A percentile compares a stretch with the other conserved stretches of the same genome.
Conservation (phyloP, 1,140 invertebrate species). For the Tetragonula clypearis region DNA sequence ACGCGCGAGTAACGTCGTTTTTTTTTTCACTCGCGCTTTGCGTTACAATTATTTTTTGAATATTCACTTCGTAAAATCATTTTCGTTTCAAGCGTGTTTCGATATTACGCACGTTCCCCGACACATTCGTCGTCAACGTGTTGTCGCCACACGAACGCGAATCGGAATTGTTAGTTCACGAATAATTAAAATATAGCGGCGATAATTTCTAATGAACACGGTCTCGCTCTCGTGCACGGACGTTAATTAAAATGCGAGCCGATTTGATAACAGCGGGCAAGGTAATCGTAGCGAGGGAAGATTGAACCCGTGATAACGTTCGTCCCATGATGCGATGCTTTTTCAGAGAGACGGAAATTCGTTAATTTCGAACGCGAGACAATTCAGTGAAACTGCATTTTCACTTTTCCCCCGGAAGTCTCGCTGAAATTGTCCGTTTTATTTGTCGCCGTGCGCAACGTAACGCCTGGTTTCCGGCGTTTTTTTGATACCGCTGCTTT, state of each 20-base stretch:
- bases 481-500: constrained; percentile 27
- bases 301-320: neutral
- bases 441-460: neutral
- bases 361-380: neutral
- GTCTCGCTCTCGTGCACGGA: too few relatives aligned
- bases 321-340: neutral
- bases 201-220: neutral
- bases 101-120: too few relatives aligned
- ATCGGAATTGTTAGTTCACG: neutral
- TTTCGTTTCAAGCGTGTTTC: too few relatives aligned
- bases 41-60: too few relatives aligned
- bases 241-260: neutral
- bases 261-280: neutral
- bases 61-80: too few relatives aligned
- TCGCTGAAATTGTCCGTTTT: constrained; percentile 13
- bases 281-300: neutral
- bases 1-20: too few relatives aligned
- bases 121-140: too few relatives aligned
- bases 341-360: too few relatives aligned
- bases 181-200: neutral
- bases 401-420: neutral
- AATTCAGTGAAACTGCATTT: neutral
- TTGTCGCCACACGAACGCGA: neutral
- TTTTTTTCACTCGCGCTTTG: too few relatives aligned
- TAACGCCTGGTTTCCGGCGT: neutral